A percentile compares a stretch with the other conserved stretches of the same genome.
These are phyloP conservation scores for Aspidapion aeneum DNA, from an alignment of 2,888 invertebrate genomes.

Conservation along the genomic window DNA sequence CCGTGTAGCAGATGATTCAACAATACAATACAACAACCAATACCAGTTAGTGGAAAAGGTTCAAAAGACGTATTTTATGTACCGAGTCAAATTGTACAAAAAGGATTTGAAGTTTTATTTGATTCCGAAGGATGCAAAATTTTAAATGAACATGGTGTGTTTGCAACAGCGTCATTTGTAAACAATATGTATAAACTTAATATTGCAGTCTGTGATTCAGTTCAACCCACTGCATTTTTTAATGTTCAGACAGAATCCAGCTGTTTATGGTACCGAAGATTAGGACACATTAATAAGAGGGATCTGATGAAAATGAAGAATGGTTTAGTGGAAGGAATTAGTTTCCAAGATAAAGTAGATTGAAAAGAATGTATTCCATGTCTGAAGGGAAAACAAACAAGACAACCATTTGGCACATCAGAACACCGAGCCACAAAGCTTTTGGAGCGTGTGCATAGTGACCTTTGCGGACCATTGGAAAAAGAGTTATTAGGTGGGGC, in stretches of 20 bases:
- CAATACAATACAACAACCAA: too few relatives aligned
- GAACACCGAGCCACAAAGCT: slow-evolving; percentile 22
- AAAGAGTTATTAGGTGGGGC: slow-evolving; percentile 17
- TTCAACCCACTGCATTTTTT: too few relatives aligned
- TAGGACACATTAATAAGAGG: slow-evolving; percentile 20
- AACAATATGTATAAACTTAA: slow-evolving; percentile 6
- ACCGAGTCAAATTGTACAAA: neutral
- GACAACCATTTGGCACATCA: slow-evolving; percentile 30
- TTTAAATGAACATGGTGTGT: neutral
- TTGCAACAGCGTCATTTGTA: slow-evolving; percentile 7
- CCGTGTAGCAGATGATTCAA: neutral
- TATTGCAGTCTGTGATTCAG: too few relatives aligned
- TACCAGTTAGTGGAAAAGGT: neutral
- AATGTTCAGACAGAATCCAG: too few relatives aligned
- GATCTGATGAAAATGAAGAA: slow-evolving; percentile 23
- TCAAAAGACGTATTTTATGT: slow-evolving; percentile 11
- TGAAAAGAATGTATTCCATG: slow-evolving; percentile 20
- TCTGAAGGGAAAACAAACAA: too few relatives aligned
- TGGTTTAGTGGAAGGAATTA: slow-evolving; percentile 22
- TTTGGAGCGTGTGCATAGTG: slow-evolving; percentile 22
- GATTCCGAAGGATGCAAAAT: neutral
- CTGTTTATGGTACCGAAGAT: slow-evolving; percentile 24
- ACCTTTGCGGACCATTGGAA: slow-evolving; percentile 21
- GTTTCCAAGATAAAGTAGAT: slow-evolving; percentile 12
- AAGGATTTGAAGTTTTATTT: neutral